Evolutionary conservation across 1,140 invertebrate genomes (phyloP).

Genomic region (Sinonovacula constricta): DNA sequence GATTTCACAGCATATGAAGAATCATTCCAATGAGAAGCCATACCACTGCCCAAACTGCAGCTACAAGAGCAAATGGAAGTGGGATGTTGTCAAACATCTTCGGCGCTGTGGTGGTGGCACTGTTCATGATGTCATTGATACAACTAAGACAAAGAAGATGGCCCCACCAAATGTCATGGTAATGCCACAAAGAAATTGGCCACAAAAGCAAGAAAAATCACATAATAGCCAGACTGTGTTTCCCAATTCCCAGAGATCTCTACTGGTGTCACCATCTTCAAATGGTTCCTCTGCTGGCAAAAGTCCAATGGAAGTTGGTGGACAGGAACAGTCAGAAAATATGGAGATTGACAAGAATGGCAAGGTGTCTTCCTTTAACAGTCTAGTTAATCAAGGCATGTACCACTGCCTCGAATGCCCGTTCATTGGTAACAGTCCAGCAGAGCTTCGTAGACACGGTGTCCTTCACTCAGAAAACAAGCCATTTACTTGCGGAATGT

Average conservation of each 20-base stretch:
- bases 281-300: slow-evolving; percentile 20
- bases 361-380: slow-evolving; percentile 59
- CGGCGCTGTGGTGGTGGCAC: slow-evolving; percentile 76
- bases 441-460: slow-evolving; percentile 75
- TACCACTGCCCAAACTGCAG: slow-evolving; percentile 77
- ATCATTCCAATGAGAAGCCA: slow-evolving; percentile 78
- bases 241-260: slow-evolving; percentile 2
- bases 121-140: slow-evolving; percentile 78
- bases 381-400: slow-evolving; percentile 65
- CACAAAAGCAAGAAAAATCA: slow-evolving; percentile 50
- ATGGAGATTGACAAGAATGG: neutral
- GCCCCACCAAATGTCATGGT: slow-evolving; percentile 73
- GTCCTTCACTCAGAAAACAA: slow-evolving; percentile 77
- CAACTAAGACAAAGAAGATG: slow-evolving; percentile 60
- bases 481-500: slow-evolving; percentile 75
- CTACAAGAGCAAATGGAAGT: slow-evolving; percentile 79
- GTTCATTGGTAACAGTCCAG: slow-evolving; percentile 74
- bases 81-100: slow-evolving; percentile 79
- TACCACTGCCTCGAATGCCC: slow-evolving; percentile 76
- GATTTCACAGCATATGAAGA: slow-evolving; percentile 79
- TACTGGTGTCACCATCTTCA: slow-evolving; percentile 10
- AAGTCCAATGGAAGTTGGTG: slow-evolving; percentile 21
- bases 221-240: slow-evolving; percentile 36
- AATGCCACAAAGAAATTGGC: slow-evolving; percentile 61
- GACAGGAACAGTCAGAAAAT: slow-evolving; percentile 6